Evolutionary conservation across 1,140 invertebrate genomes (phyloP).

Genomic region (Theocolax elegans): DNA sequence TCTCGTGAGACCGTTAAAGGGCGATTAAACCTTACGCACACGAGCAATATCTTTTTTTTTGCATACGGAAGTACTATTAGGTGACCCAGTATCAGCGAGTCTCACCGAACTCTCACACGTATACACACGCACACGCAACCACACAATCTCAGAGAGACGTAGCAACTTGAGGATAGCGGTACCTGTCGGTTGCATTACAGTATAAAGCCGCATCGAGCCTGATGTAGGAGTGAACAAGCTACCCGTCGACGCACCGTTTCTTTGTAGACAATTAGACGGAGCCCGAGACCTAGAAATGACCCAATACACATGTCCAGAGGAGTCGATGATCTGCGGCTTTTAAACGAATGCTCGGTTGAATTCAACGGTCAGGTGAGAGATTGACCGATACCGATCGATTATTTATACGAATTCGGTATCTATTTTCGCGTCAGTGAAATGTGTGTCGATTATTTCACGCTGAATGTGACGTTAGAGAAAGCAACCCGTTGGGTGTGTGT

Average conservation of each 20-base stretch:
- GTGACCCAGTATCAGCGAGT: slow-evolving; percentile 24
- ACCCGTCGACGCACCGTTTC: slow-evolving; percentile 43
- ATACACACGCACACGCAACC: neutral
- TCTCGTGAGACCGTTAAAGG: slow-evolving; percentile 18
- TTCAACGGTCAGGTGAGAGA: no score
- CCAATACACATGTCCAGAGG: no score
- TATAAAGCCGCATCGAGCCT: neutral
- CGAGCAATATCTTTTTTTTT: slow-evolving; percentile 20
- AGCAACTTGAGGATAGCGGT: slow-evolving; percentile 44
- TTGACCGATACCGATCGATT: slow-evolving; percentile 2
- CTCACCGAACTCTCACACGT: neutral
- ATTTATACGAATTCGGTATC: slow-evolving; percentile 21
- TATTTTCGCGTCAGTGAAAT: neutral
- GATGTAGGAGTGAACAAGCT: no score
- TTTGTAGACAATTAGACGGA: slow-evolving; percentile 49
- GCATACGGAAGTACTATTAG: slow-evolving; percentile 26
- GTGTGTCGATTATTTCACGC: neutral
- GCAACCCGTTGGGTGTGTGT: neutral
- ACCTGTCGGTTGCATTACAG: slow-evolving; percentile 26
- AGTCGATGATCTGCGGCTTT: no score
- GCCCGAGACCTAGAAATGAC: neutral
- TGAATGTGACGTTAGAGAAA: neutral
- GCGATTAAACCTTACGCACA: slow-evolving; percentile 23
- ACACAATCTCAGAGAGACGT: neutral
- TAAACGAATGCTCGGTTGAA: no score